Evolutionary conservation across 2,113 vertebrate species (phyloP).

Genomic region (Cheirogaleus medius): DNA sequence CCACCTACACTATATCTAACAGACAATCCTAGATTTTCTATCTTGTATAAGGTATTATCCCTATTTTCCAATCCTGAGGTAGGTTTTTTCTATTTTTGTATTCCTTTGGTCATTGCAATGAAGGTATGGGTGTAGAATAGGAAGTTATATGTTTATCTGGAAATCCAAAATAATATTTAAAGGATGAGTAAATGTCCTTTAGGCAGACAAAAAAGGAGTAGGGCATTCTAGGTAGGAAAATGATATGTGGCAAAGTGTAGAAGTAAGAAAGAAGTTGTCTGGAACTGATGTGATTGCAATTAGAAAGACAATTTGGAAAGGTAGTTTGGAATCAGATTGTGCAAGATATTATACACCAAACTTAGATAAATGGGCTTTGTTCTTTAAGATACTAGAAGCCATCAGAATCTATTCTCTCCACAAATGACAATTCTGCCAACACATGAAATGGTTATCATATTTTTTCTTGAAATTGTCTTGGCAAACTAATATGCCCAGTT

Average conservation of each 20-base stretch:
- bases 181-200: background rate
- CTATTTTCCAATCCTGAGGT: background rate
- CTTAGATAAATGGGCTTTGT: background rate
- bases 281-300: background rate
- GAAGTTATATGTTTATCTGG: background rate
- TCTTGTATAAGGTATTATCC: background rate
- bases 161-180: constrained; percentile 6
- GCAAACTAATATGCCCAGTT: background rate
- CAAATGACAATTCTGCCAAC: background rate
- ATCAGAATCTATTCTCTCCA: background rate
- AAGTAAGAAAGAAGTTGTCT: background rate
- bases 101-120: background rate
- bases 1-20: background rate
- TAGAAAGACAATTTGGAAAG: constrained; percentile 34
- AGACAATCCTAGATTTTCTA: background rate
- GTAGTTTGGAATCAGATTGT: background rate
- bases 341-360: background rate
- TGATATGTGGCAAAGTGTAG: background rate
- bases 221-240: background rate
- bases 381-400: background rate
- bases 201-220: background rate
- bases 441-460: background rate
- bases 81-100: background rate
- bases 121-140: background rate
- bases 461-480: background rate